A percentile compares a stretch with the other conserved stretches of the same genome.
These are phyloP conservation scores for Mnemiopsis leidyi DNA, from an alignment of 37 sponge, comb jelly and placozoan genomes.

Conservation along the genomic window DNA sequence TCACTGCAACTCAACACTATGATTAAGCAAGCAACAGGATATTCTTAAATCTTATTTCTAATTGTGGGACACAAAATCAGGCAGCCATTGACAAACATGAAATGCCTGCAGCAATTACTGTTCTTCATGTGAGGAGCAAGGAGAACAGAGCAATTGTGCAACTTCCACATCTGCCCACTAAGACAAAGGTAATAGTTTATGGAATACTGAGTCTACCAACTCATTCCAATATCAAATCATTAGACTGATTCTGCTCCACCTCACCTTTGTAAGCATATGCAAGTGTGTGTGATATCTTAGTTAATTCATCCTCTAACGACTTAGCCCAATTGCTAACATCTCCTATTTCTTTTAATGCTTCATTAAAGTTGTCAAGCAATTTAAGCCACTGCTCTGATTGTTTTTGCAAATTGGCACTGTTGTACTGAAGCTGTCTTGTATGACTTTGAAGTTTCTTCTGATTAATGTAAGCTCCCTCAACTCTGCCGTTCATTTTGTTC, in stretches of 20 bases:
- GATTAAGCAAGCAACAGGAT: too few relatives aligned
- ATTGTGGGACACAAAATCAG: too few relatives aligned
- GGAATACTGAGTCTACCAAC: too few relatives aligned
- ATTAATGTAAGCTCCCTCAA: conserved; percentile 60
- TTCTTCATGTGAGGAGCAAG: too few relatives aligned
- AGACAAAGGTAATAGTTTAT: too few relatives aligned
- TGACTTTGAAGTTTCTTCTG: conserved; percentile 55
- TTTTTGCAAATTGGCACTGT: conserved; percentile 18
- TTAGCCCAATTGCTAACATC: conserved; percentile 64
- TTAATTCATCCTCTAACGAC: conserved; percentile 52
- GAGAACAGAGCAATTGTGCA: too few relatives aligned
- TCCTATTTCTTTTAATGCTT: conserved; percentile 34
- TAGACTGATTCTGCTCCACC: background rate
- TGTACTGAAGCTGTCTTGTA: conserved; percentile 43
- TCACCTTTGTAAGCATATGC: conserved; percentile 64
- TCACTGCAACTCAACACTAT: too few relatives aligned
- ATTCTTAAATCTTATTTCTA: too few relatives aligned
- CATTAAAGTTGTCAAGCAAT: conserved; percentile 21
- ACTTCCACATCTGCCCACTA: too few relatives aligned
- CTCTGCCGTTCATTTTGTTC: conserved; percentile 49
- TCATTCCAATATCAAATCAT: conserved; percentile 23
- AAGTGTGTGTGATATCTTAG: conserved; percentile 49
- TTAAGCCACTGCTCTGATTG: conserved; percentile 60
- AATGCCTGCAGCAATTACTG: too few relatives aligned
- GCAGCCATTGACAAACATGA: too few relatives aligned